Conservation (phyloP, 1,140 invertebrate genomes). For the Ips nitidus region DNA sequence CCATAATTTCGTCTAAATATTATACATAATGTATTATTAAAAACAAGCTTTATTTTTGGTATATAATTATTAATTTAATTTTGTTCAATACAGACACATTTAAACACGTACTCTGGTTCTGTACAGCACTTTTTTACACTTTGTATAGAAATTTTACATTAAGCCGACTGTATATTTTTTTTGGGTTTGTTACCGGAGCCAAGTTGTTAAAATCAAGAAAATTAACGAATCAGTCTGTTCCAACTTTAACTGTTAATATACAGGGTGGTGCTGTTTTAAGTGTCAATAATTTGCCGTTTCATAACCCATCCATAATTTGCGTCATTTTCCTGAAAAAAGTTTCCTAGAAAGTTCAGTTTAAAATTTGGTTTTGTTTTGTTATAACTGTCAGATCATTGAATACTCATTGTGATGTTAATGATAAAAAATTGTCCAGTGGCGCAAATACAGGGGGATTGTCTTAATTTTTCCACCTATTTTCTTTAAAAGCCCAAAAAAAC, state of each 20-base stretch:
- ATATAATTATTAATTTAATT: constrained; percentile 11
- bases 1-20: constrained; percentile 41
- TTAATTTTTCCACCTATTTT: no score
- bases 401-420: no score
- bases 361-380: not conserved
- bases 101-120: constrained; percentile 3
- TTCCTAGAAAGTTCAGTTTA: not conserved
- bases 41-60: constrained; percentile 7
- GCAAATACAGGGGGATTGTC: no score
- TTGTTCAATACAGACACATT: constrained; percentile 1
- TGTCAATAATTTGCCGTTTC: no score
- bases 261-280: no score
- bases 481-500: no score
- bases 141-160: constrained; percentile 18
- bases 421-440: no score
- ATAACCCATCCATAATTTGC: no score
- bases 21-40: constrained; percentile 13
- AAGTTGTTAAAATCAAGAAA: not conserved
- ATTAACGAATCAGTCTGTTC: constrained; percentile 1
- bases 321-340: no score
- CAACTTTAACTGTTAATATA: not conserved
- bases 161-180: constrained; percentile 19
- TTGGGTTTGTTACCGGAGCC: constrained; percentile 9
- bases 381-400: not conserved
- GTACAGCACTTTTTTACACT: constrained; percentile 2